Evolutionary conservation across 2,888 invertebrate species (phyloP).

Genomic region (Zootermopsis nevadensis): DNA sequence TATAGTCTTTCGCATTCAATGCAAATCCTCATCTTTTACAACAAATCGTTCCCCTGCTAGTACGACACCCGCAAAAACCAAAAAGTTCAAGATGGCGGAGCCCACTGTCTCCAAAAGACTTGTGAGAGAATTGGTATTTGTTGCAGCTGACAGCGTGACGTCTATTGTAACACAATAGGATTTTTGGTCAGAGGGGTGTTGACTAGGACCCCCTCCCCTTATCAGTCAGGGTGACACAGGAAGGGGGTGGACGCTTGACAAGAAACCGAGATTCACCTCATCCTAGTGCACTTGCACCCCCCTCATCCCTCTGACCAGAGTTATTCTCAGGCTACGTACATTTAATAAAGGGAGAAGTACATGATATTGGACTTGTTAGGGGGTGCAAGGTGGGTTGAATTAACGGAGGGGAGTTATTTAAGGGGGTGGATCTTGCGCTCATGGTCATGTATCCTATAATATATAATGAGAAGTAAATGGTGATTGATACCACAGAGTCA

Average conservation of each 20-base stretch:
- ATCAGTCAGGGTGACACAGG: not conserved
- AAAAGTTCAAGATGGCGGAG: not conserved
- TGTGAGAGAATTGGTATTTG: conserved; percentile 51
- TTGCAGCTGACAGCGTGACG: conserved; percentile 57
- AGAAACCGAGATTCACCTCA: conserved; percentile 32
- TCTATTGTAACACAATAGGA: conserved; percentile 41
- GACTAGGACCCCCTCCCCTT: conserved; percentile 40
- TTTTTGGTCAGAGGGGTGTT: conserved; percentile 36
- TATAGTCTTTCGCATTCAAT: too few species aligned
- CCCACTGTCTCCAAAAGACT: conserved; percentile 38
- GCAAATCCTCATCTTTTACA: too few species aligned
- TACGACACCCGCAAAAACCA: too few species aligned
- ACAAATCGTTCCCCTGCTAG: too few species aligned
- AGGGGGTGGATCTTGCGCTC: conserved; percentile 32
- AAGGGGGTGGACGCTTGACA: not conserved
- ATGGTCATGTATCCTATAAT: conserved; percentile 27
- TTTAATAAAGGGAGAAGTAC: conserved; percentile 46
- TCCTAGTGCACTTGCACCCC: conserved; percentile 41
- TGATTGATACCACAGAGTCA: conserved; percentile 56
- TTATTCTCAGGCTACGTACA: conserved; percentile 13
- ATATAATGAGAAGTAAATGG: conserved; percentile 41
- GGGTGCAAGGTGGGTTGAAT: conserved; percentile 39
- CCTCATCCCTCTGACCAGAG: conserved; percentile 4
- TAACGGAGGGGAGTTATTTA: conserved; percentile 24
- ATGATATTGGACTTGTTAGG: conserved; percentile 26